phyloP scores from a whole-genome alignment of 2,888 invertebrate species.

The Himalopsyche anomala region DNA sequence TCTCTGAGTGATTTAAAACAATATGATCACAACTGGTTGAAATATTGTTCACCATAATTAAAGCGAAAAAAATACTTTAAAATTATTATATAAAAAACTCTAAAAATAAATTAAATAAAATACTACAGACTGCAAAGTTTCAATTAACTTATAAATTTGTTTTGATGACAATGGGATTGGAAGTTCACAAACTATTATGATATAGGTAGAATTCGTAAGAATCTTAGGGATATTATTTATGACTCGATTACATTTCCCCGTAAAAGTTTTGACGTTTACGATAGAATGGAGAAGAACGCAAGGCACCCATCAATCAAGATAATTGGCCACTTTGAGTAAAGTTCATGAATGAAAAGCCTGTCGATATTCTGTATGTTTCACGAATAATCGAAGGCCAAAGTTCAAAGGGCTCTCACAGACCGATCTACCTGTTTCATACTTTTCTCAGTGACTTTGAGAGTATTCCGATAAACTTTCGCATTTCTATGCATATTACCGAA shows the following conservation, averaged over 20 bases:
- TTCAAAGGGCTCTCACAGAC: neutral
- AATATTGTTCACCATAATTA: no score
- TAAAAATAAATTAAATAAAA: no score
- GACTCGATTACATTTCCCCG: neutral
- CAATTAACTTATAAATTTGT: no score
- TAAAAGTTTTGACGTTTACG: conserved; percentile 15
- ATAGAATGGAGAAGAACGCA: conserved; percentile 17
- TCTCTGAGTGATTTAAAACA: no score
- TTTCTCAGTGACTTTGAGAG: neutral
- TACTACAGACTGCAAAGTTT: no score
- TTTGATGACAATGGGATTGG: no score
- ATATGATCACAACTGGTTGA: no score
- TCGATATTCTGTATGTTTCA: conserved; percentile 22
- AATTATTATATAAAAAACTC: no score
- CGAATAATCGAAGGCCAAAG: conserved; percentile 16
- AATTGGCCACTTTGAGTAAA: conserved; percentile 22
- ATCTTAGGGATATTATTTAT: no score
- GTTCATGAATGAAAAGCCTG: conserved; percentile 35
- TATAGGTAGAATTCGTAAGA: no score
- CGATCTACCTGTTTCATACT: conserved; percentile 10
- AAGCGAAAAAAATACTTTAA: no score
- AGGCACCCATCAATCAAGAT: conserved; percentile 38
- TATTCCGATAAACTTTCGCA: neutral
- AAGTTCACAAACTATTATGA: no score
- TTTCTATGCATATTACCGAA: neutral